A percentile compares a stretch with the other conserved stretches of the same genome.
These are phyloP conservation scores for Rotaria sp. DNA, from an alignment of 2,888 invertebrate genomes.

Conservation along the genomic window DNA sequence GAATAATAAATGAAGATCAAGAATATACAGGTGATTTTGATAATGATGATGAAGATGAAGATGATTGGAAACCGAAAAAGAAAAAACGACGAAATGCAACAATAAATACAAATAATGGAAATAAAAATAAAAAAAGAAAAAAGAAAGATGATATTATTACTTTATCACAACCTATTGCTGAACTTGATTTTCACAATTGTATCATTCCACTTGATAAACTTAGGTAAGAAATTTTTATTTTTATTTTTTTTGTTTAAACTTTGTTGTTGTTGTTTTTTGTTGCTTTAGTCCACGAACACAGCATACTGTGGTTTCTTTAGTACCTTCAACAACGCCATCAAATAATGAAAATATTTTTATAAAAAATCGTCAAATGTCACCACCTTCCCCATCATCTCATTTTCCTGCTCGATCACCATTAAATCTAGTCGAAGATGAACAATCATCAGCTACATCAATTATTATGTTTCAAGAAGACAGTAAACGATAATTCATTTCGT, in stretches of 20 bases:
- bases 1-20: slow-evolving; percentile 7
- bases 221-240: not conserved
- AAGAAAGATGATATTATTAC: not conserved
- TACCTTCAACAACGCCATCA: not conserved
- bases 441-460: not conserved
- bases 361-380: not conserved
- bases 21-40: slow-evolving; percentile 23
- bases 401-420: not conserved
- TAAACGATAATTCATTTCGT: not conserved
- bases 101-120: not conserved
- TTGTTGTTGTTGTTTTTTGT: not conserved
- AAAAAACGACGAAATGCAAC: not conserved
- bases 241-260: no score
- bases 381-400: not conserved
- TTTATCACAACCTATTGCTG: not conserved
- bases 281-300: not conserved
- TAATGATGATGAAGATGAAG: slow-evolving; percentile 12
- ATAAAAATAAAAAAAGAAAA: not conserved
- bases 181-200: slow-evolving; percentile 16
- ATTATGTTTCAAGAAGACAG: slow-evolving; percentile 10
- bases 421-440: slow-evolving; percentile 2
- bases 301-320: not conserved
- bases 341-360: not conserved
- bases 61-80: slow-evolving; percentile 20
- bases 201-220: slow-evolving; percentile 23